phyloP scores from a whole-genome alignment of 2,113 vertebrate species.

The Lucifuga dentata region DNA sequence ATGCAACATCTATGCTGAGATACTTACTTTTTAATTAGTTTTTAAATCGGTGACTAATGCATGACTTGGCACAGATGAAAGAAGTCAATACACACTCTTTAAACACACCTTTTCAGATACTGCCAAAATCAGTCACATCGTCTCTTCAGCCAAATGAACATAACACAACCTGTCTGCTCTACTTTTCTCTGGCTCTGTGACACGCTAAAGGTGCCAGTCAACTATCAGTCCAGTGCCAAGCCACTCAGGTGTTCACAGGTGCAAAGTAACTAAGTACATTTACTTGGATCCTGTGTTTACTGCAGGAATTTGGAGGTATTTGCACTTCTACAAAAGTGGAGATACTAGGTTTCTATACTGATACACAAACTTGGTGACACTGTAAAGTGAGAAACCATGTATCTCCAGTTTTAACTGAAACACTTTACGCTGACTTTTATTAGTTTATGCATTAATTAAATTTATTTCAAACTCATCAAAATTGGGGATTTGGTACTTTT shows the following conservation, averaged over 20 bases:
- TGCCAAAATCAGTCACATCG: slow-evolving; percentile 78
- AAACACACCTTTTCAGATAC: slow-evolving; percentile 58
- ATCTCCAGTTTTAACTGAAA: too few species aligned
- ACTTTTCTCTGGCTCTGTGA: slow-evolving; percentile 57
- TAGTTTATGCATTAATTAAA: too few species aligned
- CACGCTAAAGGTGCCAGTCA: slow-evolving; percentile 53
- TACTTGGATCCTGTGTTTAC: too few species aligned
- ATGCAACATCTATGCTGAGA: slow-evolving; percentile 56
- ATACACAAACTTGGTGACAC: too few species aligned
- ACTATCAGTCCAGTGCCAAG: slow-evolving; percentile 36
- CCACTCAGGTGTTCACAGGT: slow-evolving; percentile 49
- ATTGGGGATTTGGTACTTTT: too few species aligned
- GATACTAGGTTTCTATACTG: too few species aligned
- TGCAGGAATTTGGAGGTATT: too few species aligned
- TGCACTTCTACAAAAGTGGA: too few species aligned
- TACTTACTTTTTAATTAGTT: slow-evolving; percentile 43
- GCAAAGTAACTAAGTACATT: too few species aligned
- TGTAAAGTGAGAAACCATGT: too few species aligned
- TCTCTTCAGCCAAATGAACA: slow-evolving; percentile 52
- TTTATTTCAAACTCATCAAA: too few species aligned
- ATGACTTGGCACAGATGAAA: slow-evolving; percentile 55
- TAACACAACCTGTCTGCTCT: slow-evolving; percentile 67
- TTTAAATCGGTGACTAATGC: slow-evolving; percentile 57
- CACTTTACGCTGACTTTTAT: too few species aligned
- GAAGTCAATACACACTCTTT: slow-evolving; percentile 49